Conservation (phyloP, 2,888 invertebrate genomes). For the Tenthredo mesomela region DNA sequence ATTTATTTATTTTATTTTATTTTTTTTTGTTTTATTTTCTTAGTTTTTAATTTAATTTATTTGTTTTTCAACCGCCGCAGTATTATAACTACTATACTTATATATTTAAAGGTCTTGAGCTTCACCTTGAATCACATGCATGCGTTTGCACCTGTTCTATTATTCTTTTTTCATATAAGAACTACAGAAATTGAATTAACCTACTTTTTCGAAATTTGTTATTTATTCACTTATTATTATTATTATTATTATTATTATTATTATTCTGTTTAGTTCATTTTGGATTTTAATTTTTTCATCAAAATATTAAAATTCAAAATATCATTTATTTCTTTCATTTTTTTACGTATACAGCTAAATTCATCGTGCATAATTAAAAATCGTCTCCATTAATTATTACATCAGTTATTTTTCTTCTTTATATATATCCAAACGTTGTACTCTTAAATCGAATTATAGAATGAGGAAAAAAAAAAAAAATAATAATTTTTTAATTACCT, state of each 20-base stretch:
- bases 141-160: neutral
- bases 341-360: neutral
- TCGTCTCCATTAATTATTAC: neutral
- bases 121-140: neutral
- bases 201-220: neutral
- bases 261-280: neutral
- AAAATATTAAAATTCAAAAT: neutral
- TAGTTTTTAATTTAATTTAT: neutral
- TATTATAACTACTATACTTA: neutral
- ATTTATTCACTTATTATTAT: neutral
- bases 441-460: neutral
- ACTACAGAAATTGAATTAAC: neutral
- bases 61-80: neutral
- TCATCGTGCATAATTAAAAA: neutral
- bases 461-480: too few species aligned
- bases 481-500: neutral
- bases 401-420: neutral
- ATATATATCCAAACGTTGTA: neutral
- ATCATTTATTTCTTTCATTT: neutral
- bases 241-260: neutral
- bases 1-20: neutral
- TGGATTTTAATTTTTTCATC: neutral
- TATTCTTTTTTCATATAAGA: neutral
- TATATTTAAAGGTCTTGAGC: neutral
- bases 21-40: neutral